Evolutionary conservation across 2,888 invertebrate genomes (phyloP).

Genomic region (Aethes cnicana): DNA sequence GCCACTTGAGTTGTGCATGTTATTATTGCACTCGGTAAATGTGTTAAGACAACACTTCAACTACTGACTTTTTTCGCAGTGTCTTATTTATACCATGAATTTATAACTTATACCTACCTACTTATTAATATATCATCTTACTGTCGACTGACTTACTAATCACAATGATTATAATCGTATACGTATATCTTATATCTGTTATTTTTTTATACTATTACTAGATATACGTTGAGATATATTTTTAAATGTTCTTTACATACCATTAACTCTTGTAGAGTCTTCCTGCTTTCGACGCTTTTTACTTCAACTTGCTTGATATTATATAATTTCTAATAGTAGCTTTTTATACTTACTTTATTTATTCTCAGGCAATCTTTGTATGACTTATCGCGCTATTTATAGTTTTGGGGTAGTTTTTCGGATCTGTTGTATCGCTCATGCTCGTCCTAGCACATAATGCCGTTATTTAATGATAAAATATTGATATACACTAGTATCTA

Average conservation of each 20-base stretch:
- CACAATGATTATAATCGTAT: slow-evolving; percentile 20
- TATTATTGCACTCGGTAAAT: no score
- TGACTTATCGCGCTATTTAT: background rate
- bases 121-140: slow-evolving; percentile 1
- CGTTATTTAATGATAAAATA: slow-evolving; percentile 24
- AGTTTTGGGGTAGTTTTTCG: no score
- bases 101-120: no score
- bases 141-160: slow-evolving; percentile 15
- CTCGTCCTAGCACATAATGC: slow-evolving; percentile 8
- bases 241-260: slow-evolving; percentile 39
- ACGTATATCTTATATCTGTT: slow-evolving; percentile 26
- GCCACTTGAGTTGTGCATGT: no score
- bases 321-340: background rate
- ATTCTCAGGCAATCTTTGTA: background rate
- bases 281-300: slow-evolving; percentile 45
- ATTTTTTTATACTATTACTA: slow-evolving; percentile 24
- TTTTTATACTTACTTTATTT: background rate
- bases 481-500: slow-evolving; percentile 44
- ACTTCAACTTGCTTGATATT: slow-evolving; percentile 28
- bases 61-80: background rate
- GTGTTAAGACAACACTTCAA: background rate
- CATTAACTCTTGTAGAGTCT: slow-evolving; percentile 48
- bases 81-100: background rate
- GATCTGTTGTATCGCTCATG: background rate
- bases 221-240: slow-evolving; percentile 33